phyloP scores from a whole-genome alignment of 2,797 vertebrate species.

The Onychomys torridus region DNA sequence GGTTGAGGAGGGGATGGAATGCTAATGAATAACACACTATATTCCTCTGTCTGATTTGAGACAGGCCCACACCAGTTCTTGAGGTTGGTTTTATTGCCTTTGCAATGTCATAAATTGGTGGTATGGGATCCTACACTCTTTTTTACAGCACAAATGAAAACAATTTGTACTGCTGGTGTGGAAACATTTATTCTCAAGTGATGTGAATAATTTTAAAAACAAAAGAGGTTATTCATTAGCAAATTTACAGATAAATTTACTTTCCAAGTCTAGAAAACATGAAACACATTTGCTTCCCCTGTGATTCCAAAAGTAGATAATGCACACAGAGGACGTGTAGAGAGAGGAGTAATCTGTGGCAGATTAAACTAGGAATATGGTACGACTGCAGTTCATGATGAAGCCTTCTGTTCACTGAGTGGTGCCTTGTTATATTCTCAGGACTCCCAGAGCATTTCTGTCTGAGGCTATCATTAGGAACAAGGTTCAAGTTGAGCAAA shows the following conservation, averaged over 20 bases:
- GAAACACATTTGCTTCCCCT: background rate
- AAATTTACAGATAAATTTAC: slow-evolving; percentile 40
- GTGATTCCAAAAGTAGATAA: background rate
- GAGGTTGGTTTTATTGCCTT: background rate
- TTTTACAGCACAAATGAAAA: slow-evolving; percentile 1
- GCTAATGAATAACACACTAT: background rate
- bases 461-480: background rate
- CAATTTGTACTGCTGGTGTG: background rate
- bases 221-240: slow-evolving; percentile 29
- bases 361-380: background rate
- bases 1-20: background rate
- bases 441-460: background rate
- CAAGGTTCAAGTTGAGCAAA: background rate
- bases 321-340: background rate
- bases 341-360: background rate
- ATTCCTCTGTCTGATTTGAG: background rate
- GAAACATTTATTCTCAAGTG: slow-evolving; percentile 4
- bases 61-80: background rate
- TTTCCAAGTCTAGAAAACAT: slow-evolving; percentile 29
- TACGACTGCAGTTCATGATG: too few species aligned
- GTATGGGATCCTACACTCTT: background rate
- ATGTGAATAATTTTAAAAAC: background rate
- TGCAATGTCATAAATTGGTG: slow-evolving; percentile 28
- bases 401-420: background rate
- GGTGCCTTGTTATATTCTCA: background rate